Percentiles rank a stretch among this genome's conserved stretches.
phyloP scores from a whole-genome alignment of 1,140 invertebrate species.

The Zaprionus inermis region DNA sequence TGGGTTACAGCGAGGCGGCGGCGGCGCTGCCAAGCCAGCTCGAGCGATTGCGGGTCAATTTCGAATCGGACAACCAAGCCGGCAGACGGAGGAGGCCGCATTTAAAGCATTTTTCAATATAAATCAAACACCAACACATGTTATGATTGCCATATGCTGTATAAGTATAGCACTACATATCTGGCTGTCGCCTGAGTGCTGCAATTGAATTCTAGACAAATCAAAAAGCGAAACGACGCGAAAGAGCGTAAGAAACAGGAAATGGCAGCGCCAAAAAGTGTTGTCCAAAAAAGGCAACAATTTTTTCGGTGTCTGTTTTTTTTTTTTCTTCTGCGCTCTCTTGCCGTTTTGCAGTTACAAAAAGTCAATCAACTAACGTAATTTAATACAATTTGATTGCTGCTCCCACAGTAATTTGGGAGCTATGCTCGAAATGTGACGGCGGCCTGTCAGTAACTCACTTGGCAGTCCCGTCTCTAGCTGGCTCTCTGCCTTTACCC shows the following conservation, averaged over 20 bases:
- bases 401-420: constrained; percentile 66
- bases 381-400: constrained; percentile 76
- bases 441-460: constrained; percentile 65
- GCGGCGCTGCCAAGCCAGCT: constrained; percentile 9
- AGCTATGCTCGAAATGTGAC: constrained; percentile 73
- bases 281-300: constrained; percentile 76
- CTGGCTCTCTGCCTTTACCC: constrained; percentile 12
- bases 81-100: constrained; percentile 27
- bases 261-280: constrained; percentile 67
- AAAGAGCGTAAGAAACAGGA: constrained; percentile 61
- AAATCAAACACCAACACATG: constrained; percentile 35
- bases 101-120: constrained; percentile 35
- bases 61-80: constrained; percentile 66
- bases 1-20: constrained; percentile 62
- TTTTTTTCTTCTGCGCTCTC: constrained; percentile 17
- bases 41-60: constrained; percentile 39
- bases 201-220: constrained; percentile 44
- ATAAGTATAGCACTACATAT: constrained; percentile 12
- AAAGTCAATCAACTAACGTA: constrained; percentile 78
- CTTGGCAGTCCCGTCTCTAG: constrained; percentile 43
- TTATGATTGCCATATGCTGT: constrained; percentile 14
- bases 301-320: constrained; percentile 36
- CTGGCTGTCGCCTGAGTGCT: background rate
- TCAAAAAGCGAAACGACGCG: constrained; percentile 1
- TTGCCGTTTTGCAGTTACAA: constrained; percentile 59